Percentiles rank a stretch among this genome's conserved stretches.
phyloP scores from a whole-genome alignment of 2,797 vertebrate species.

The Lophotriccus pileatus region DNA sequence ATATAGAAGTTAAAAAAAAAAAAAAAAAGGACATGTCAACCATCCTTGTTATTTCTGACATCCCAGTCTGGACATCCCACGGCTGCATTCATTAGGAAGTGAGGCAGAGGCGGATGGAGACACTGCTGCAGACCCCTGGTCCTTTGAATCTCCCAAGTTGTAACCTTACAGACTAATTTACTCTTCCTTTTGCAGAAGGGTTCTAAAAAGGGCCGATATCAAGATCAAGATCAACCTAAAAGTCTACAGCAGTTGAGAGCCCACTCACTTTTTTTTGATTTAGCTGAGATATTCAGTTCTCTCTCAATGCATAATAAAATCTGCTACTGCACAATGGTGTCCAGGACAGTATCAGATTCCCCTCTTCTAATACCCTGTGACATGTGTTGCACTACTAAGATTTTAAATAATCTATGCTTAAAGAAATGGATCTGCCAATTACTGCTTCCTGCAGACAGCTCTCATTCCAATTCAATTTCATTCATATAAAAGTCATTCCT shows the following conservation, averaged over 20 bases:
- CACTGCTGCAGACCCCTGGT: background rate
- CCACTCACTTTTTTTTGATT: background rate
- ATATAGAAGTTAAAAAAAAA: background rate
- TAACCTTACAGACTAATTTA: background rate
- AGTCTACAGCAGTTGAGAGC: background rate
- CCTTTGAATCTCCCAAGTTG: background rate
- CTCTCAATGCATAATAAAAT: background rate
- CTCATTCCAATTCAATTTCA: constrained; percentile 9
- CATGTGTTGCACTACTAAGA: background rate
- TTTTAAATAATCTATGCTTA: background rate
- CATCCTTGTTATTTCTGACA: background rate
- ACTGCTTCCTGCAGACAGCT: constrained; percentile 7
- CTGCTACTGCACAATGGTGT: background rate
- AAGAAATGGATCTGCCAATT: background rate
- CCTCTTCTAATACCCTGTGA: background rate
- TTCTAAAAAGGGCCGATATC: background rate
- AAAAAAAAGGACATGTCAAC: background rate
- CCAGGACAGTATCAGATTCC: background rate
- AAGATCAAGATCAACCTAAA: background rate
- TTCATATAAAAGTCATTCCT: constrained; percentile 11
- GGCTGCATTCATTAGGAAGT: background rate
- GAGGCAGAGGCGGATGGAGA: background rate
- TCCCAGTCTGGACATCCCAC: background rate
- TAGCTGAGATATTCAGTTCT: background rate
- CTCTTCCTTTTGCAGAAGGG: background rate